Base-by-base conservation (phyloP, 2,113 vertebrate species). In the Lepus europaeus region DNA sequence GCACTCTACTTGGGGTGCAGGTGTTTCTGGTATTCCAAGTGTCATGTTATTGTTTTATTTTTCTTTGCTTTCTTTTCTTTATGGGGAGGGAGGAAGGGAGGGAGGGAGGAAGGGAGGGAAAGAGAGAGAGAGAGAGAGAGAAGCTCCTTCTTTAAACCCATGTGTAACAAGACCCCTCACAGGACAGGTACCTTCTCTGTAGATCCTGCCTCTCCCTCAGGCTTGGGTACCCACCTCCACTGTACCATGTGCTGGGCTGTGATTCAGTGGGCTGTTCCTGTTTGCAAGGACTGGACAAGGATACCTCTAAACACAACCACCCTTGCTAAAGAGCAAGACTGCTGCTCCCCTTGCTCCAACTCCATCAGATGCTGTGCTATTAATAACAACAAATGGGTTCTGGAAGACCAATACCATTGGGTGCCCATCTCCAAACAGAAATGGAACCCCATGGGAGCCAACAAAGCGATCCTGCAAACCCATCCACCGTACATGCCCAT, bases 381-480 rank as follows among this genome's bases (percentile, higher is more conserved):
- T 81, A 87, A 39, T 87, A 95, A 84, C 49, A 97, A 87, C 39
- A 83, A 92, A 82, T 1, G 1, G 76, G 66, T 39, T 76, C 69
- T 91, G 66, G 63, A 91, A 92, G 81, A 82, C 69, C 64, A 82
- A n/a, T 25, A 53, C 0, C 1, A 8, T 87, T 91, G 51, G 56
- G 64, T 80, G 69, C 33, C 77, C 69, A 90, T 4, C 78, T 66
- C 61, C 72, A 96, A 81, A 96, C 80, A 94, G 90, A 94, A 94
- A 94, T 2, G 10, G 72, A 77, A 78, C 59, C 69, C 53, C 78
- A 16, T 81, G 83, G 81, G 59, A 86, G 68, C 85, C 49, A 17
- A 81, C 70, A 77, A 86, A 96, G 90, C 86, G 87, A 29, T 27
- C 72, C 74, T 83, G n/a, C 45, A 84, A 89, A 49, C 16, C 8